A percentile compares a stretch with the other conserved stretches of the same genome.
phyloP scores from a whole-genome alignment of 2,888 invertebrate genomes.

The Drosophila neotestacea region DNA sequence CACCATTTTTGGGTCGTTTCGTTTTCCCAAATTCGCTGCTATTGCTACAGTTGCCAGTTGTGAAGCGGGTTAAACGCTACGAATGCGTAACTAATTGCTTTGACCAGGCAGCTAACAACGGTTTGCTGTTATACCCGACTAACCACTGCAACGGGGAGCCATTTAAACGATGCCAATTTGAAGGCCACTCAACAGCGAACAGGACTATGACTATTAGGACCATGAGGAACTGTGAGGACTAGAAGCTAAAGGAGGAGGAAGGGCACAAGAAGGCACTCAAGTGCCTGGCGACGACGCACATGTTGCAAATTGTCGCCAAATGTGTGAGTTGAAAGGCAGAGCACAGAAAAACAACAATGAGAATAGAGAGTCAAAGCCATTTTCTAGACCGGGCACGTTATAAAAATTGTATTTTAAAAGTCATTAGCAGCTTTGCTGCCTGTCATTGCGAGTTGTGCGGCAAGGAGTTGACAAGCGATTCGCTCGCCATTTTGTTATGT shows the following conservation, averaged over 20 bases:
- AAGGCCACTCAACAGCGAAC: slow-evolving; percentile 57
- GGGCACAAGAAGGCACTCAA: slow-evolving; percentile 29
- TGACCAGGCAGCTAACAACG: slow-evolving; percentile 56
- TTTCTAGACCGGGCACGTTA: slow-evolving; percentile 49
- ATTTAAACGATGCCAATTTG: slow-evolving; percentile 67
- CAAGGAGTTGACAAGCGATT: slow-evolving; percentile 44
- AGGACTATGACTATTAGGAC: slow-evolving; percentile 2
- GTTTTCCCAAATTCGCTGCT: slow-evolving; percentile 13
- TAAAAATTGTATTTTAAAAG: slow-evolving; percentile 78
- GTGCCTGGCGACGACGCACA: slow-evolving; percentile 55
- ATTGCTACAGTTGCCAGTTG: slow-evolving; percentile 28
- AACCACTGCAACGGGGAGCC: slow-evolving; percentile 26
- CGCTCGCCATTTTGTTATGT: slow-evolving; percentile 46
- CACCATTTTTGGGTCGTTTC: slow-evolving; percentile 10
- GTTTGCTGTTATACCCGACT: slow-evolving; percentile 23
- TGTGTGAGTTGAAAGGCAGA: slow-evolving; percentile 24
- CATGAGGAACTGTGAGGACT: not conserved
- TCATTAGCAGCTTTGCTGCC: slow-evolving; percentile 83
- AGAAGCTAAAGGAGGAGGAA: slow-evolving; percentile 6
- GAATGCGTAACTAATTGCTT: slow-evolving; percentile 70
- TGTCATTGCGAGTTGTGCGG: slow-evolving; percentile 48
- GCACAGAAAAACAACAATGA: slow-evolving; percentile 15
- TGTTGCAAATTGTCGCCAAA: slow-evolving; percentile 70
- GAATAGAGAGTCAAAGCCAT: slow-evolving; percentile 30
- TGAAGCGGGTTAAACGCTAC: slow-evolving; percentile 49